Evolutionary conservation across 2,797 vertebrate species (phyloP).

Genomic region (Channa striata): DNA sequence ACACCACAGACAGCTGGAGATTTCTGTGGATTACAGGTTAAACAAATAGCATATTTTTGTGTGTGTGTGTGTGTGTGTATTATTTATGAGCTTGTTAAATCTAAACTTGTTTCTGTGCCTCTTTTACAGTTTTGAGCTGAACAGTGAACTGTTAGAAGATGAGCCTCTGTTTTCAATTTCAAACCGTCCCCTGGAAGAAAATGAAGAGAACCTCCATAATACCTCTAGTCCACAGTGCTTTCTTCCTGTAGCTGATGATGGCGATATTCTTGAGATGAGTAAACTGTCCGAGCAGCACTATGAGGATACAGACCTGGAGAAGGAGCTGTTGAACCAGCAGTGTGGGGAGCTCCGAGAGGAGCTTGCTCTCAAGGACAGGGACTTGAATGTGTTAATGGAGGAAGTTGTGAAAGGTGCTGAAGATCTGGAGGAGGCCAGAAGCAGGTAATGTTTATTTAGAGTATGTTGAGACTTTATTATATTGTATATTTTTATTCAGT

Average conservation of each 20-base stretch:
- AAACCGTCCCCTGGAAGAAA: slow-evolving; percentile 51
- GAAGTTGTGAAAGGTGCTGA: slow-evolving; percentile 77
- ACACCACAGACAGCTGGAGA: slow-evolving; percentile 69
- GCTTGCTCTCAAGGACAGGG: slow-evolving; percentile 79
- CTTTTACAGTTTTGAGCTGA: slow-evolving; percentile 75
- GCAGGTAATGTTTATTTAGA: slow-evolving; percentile 57
- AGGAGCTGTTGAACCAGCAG: slow-evolving; percentile 77
- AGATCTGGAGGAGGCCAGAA: slow-evolving; percentile 82
- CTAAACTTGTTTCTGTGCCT: slow-evolving; percentile 17
- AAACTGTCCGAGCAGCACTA: slow-evolving; percentile 53
- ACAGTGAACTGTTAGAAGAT: slow-evolving; percentile 77
- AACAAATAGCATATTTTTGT: not conserved
- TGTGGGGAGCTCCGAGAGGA: slow-evolving; percentile 82
- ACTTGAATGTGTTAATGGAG: slow-evolving; percentile 76
- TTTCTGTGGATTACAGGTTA: slow-evolving; percentile 73
- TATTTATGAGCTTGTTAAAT: not conserved
- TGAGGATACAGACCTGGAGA: slow-evolving; percentile 66
- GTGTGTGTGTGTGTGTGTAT: not conserved
- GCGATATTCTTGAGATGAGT: slow-evolving; percentile 54
- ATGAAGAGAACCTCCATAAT: not conserved
- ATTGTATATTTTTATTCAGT: not conserved
- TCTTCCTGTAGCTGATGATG: not conserved
- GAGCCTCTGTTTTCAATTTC: slow-evolving; percentile 74
- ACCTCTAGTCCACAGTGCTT: slow-evolving; percentile 11
- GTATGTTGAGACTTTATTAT: not conserved